Percentiles rank a stretch among this genome's conserved stretches.
Evolutionary conservation across 2,113 vertebrate species (phyloP).

Genomic region (Lepisosteus osseus): DNA sequence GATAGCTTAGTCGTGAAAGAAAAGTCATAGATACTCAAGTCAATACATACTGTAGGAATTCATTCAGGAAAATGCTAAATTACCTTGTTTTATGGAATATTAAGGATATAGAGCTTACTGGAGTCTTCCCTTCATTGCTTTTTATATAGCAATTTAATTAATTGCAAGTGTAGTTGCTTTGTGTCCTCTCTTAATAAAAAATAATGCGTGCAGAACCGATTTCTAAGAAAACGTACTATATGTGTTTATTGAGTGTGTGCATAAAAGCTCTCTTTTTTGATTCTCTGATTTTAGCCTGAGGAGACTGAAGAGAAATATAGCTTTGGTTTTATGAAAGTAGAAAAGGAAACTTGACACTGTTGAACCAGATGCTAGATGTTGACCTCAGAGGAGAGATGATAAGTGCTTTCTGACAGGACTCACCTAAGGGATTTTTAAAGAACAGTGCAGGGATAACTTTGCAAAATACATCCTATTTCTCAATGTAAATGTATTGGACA

Average conservation of each 20-base stretch:
- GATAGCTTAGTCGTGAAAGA: too few relatives aligned
- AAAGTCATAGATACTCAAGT: neutral
- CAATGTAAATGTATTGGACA: conserved; percentile 18
- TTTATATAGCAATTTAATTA: neutral
- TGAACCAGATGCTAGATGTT: conserved; percentile 22
- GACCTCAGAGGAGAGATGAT: conserved; percentile 21
- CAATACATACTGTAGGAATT: neutral
- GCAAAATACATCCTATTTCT: conserved; percentile 3
- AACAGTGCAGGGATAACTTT: conserved; percentile 7
- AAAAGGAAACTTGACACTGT: conserved; percentile 13
- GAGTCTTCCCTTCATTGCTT: neutral
- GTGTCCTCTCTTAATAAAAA: neutral
- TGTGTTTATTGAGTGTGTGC: neutral
- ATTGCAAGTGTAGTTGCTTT: neutral
- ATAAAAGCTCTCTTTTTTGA: neutral
- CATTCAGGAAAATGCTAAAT: neutral
- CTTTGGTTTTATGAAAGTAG: neutral
- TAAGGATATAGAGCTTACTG: neutral
- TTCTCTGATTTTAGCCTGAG: neutral
- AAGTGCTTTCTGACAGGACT: conserved; percentile 27
- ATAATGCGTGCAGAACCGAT: neutral
- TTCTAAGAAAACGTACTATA: neutral
- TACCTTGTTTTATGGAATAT: neutral
- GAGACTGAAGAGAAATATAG: neutral
- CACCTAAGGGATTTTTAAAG: conserved; percentile 17